phyloP scores from a whole-genome alignment of 2,888 invertebrate species.

The Phaonia tiefii region DNA sequence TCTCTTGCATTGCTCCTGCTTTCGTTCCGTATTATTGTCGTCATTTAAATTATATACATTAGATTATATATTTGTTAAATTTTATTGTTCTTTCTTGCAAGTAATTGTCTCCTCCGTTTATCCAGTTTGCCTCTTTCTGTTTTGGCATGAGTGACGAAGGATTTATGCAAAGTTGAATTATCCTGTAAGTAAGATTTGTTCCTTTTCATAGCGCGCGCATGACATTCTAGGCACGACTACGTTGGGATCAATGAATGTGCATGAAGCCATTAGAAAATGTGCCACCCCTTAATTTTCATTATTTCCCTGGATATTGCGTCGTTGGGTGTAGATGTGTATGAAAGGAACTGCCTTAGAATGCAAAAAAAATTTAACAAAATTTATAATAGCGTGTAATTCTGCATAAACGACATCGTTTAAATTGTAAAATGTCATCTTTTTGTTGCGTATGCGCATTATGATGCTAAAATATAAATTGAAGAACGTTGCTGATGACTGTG shows the following conservation, averaged over 20 bases:
- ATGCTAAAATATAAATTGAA: not conserved
- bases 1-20: not conserved
- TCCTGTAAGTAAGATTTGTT: conserved; percentile 43
- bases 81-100: conserved; percentile 24
- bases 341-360: conserved; percentile 17
- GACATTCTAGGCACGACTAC: conserved; percentile 48
- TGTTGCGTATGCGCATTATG: conserved; percentile 45
- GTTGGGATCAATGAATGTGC: conserved; percentile 4
- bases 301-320: not conserved
- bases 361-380: conserved; percentile 36
- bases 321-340: conserved; percentile 10
- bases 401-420: conserved; percentile 34
- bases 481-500: no score
- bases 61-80: conserved; percentile 3
- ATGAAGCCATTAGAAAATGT: conserved; percentile 29
- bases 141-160: conserved; percentile 20
- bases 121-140: not conserved
- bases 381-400: conserved; percentile 58
- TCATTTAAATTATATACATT: conserved; percentile 36
- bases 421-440: conserved; percentile 27
- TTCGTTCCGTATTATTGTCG: not conserved
- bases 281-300: conserved; percentile 62
- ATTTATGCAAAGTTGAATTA: conserved; percentile 56
- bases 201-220: conserved; percentile 54
- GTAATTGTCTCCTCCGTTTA: conserved; percentile 18